Percentiles rank a stretch among this genome's conserved stretches.
Conservation (phyloP, 2,888 invertebrate species). For the Linhomoeus sp. region DNA sequence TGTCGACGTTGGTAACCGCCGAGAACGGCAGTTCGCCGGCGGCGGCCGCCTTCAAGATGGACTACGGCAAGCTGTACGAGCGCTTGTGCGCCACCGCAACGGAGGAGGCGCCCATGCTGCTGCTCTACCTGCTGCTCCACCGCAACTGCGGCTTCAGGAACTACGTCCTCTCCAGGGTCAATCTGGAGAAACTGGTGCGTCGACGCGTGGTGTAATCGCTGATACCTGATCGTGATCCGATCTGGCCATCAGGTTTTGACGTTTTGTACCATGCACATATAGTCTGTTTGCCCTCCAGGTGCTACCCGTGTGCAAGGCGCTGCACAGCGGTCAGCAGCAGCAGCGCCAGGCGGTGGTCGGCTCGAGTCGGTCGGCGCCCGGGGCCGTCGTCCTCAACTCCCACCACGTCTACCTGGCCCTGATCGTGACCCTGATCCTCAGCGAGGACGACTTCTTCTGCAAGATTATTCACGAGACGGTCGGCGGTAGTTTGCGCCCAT, state of each 20-base stretch:
- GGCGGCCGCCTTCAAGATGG: too few relatives aligned
- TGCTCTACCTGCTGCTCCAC: conserved; percentile 78
- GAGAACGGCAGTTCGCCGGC: too few relatives aligned
- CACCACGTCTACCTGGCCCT: conserved; percentile 98
- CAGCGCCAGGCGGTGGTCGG: too few relatives aligned
- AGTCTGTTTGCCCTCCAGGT: conserved; percentile 38
- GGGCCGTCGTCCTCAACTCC: conserved; percentile 64
- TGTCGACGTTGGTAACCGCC: too few relatives aligned
- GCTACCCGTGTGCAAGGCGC: conserved; percentile 69
- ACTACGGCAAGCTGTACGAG: conserved; percentile 11
- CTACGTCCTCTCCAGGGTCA: conserved; percentile 37
- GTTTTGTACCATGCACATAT: too few relatives aligned
- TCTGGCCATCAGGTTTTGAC: too few relatives aligned
- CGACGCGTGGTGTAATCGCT: too few relatives aligned
- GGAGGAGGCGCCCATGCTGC: conserved; percentile 38
- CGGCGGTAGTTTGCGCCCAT: too few relatives aligned
- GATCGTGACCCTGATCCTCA: conserved; percentile 78
- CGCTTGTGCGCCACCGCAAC: conserved; percentile 16
- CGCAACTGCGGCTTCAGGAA: conserved; percentile 35
- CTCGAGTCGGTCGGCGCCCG: too few relatives aligned
- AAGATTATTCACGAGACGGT: conserved; percentile 81
- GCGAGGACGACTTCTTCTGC: conserved; percentile 87
- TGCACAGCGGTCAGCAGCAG: conserved; percentile 48
- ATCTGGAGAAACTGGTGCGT: conserved; percentile 36
- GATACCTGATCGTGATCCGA: too few relatives aligned